Evolutionary conservation across 2,113 vertebrate genomes (phyloP), one percentile per base, ranked within the genome.

Genomic region (Poecile atricapillus): DNA sequence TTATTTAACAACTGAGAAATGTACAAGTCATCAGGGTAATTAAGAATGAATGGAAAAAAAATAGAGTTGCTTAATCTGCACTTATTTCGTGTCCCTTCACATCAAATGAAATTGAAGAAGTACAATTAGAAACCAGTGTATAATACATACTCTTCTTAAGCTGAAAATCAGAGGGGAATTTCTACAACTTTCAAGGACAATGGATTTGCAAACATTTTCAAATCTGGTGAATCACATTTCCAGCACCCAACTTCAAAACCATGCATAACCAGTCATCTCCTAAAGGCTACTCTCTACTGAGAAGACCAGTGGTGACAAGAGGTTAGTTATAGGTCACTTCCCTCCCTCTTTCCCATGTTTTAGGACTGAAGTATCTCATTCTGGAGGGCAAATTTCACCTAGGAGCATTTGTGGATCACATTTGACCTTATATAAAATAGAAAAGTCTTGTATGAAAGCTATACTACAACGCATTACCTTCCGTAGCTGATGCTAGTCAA

Each of bases 1-100:
- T 90, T 83, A 90, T 80, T 93, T 79, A 82, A 58, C 63, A 80
- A 33, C 41, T 53, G 92, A 82, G 79, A 95, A 93, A 93, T 62
- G 75, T 65, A 65, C 53, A 69, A 80, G 53, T 77, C 90, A 88
- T 58, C 50, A 55, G 73, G 60, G 64, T 83, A 95, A 90, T 96
- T 94, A 90, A 86, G 47, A 39, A 19, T 70, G 59, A 94, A 89
- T 35, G 62, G 63, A 43, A 84, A 64, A 83, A 93, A 92, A 70
- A 13, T 18, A 47, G 27, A 89, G 23, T 27, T 33, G 3, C 16
- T 93, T 95, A 89, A 86, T 95, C 90, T 89, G 59, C 4, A 27
- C 43, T 86, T 92, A 74, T 46, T 77, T 89, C 18, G 47, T 47
- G 21, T 86, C 68, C 55, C 80, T 63, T 50, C 13, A 59, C 39